Base-by-base conservation (phyloP, 2,888 invertebrate species). In the Thymelicus acteon region DNA sequence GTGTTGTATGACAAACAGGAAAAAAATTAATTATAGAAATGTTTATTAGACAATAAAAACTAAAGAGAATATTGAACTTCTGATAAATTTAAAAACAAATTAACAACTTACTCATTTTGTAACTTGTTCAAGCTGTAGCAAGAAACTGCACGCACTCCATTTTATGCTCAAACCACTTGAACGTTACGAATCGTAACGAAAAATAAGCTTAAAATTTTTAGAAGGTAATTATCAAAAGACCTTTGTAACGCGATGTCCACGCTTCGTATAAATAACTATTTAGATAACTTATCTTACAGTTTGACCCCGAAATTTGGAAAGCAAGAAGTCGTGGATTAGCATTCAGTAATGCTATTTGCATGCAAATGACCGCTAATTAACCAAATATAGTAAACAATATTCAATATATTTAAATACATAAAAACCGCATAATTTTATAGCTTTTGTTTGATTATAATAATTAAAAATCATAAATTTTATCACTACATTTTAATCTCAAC, bases 281-380 rank as follows among this genome's bases (percentile, higher is more conserved):
- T 67, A 76, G 73, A 76, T 76, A 73, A 74, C 73, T 52, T 70
- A 72, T 73, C 72, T 67, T 74, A 72, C 71, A 72, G 61, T 75
- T 75, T 74, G 73, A 75, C 72, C 73, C 67, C 31, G 49, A 64
- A 80, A 78, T 78, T 79, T 79, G 80, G 75, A 79, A 78, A 75
- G 75, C 24, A 77, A 79, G 77, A 75, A 77, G 64, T 75, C 72
- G 78, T 54, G 13, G 76, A 80, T 76, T 79, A 76, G 74, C 75
- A 79, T 80, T 77, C 74, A 75, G 75, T 81, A 79, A 81, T 77
- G 81, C 79, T 80, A 84, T 85, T 86, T 81, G 82, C 82, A 86
- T 86, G 81, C 79, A 84, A 86, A 87, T 87, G 77, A 76, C 76
- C 75, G 75, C 75, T 78, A 78, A 82, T 81, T 80, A 80, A 74